Evolutionary conservation across 1,140 invertebrate genomes (phyloP).

Genomic region (Aethina tumida): DNA sequence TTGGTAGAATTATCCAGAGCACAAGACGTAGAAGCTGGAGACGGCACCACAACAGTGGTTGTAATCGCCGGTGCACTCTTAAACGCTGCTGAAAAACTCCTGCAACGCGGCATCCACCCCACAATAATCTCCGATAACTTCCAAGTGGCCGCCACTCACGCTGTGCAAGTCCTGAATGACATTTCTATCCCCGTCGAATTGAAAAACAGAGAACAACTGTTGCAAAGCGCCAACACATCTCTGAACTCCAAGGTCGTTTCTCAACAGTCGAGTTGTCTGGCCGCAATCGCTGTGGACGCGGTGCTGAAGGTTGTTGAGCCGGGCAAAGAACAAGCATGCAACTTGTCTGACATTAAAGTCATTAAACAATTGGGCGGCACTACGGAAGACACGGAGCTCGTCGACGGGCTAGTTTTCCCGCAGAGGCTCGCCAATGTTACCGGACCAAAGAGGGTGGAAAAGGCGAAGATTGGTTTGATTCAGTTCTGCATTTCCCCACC

Average conservation of each 20-base stretch:
- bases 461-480: slow-evolving; percentile 97
- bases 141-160: slow-evolving; percentile 77
- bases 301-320: slow-evolving; percentile 71
- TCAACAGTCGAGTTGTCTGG: slow-evolving; percentile 89
- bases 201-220: slow-evolving; percentile 73
- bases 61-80: slow-evolving; percentile 91
- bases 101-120: slow-evolving; percentile 94
- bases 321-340: slow-evolving; percentile 45
- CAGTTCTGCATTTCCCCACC: slow-evolving; percentile 99
- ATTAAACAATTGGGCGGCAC: slow-evolving; percentile 95
- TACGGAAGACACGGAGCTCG: slow-evolving; percentile 93
- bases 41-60: slow-evolving; percentile 97
- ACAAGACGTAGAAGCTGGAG: slow-evolving; percentile 98
- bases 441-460: slow-evolving; percentile 88
- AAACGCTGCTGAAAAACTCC: slow-evolving; percentile 87
- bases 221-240: slow-evolving; percentile 94
- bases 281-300: slow-evolving; percentile 95
- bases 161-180: slow-evolving; percentile 70
- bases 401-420: slow-evolving; percentile 91
- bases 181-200: slow-evolving; percentile 86
- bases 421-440: slow-evolving; percentile 82
- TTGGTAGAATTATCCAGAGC: slow-evolving; percentile 96
- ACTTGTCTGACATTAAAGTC: slow-evolving; percentile 86
- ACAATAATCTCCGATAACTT: slow-evolving; percentile 96
- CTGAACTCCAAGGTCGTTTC: slow-evolving; percentile 99